Percentiles rank a stretch among this genome's conserved stretches.
Evolutionary conservation across 2,797 vertebrate genomes (phyloP).

Genomic region (Leptatherina wallacei): DNA sequence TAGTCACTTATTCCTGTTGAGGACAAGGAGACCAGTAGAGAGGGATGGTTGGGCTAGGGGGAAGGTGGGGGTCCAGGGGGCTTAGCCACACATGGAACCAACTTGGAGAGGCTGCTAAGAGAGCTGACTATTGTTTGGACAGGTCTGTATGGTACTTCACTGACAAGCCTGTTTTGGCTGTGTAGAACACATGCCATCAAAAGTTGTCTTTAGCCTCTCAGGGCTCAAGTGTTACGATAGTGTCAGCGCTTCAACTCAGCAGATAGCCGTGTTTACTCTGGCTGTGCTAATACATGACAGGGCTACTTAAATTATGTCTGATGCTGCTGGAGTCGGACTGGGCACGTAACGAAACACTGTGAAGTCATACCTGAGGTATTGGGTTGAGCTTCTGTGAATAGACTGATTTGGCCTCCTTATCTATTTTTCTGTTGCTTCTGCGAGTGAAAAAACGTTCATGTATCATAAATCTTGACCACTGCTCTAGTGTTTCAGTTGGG

Average conservation of each 20-base stretch:
- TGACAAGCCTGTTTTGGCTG: conserved; percentile 51
- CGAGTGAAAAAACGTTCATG: conserved; percentile 39
- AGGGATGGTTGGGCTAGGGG: conserved; percentile 1
- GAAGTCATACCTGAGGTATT: conserved; percentile 29
- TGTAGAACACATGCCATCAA: conserved; percentile 61
- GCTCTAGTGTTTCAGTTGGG: conserved; percentile 70
- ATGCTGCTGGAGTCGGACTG: conserved; percentile 26
- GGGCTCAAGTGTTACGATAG: conserved; percentile 70
- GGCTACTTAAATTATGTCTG: conserved; percentile 35
- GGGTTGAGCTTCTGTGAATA: conserved; percentile 23
- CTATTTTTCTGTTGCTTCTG: conserved; percentile 36
- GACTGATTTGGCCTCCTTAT: conserved; percentile 51
- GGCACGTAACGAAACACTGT: conserved; percentile 32
- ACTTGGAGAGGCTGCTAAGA: conserved; percentile 70
- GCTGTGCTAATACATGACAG: conserved; percentile 49
- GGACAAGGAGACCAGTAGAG: conserved; percentile 56
- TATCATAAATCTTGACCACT: conserved; percentile 66
- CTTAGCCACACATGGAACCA: conserved; percentile 64
- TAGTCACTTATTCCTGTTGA: conserved; percentile 76
- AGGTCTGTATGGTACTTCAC: conserved; percentile 66
- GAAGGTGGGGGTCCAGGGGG: not conserved
- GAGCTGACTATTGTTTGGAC: conserved; percentile 68
- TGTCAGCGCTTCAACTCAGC: conserved; percentile 49
- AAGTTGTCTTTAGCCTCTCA: conserved; percentile 60
- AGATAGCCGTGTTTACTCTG: conserved; percentile 56